These are phyloP conservation scores for Phrynocephalus guinanensis DNA, from an alignment of 2,797 vertebrate genomes.

Conservation along the genomic window DNA sequence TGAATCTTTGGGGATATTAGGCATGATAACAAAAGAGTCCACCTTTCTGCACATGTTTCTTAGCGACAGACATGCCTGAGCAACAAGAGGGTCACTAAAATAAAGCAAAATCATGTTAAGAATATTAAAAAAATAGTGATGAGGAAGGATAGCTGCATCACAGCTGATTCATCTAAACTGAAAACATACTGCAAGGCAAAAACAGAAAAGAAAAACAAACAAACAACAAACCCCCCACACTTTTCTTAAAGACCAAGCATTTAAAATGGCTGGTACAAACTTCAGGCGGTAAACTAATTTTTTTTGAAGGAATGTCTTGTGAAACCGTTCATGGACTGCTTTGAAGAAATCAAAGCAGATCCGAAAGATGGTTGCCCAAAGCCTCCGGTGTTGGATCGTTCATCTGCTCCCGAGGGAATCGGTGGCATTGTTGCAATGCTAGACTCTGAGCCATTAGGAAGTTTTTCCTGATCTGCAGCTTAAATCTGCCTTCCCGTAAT, in stretches of 20 bases:
- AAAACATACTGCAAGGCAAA: constrained; percentile 39
- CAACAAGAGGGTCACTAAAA: constrained; percentile 59
- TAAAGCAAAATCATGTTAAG: background rate
- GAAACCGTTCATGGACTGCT: background rate
- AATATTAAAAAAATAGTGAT: background rate
- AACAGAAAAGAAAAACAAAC: background rate
- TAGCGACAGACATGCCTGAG: constrained; percentile 65
- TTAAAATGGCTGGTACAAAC: background rate
- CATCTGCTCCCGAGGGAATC: no score
- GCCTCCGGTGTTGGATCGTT: no score
- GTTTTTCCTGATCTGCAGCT: no score
- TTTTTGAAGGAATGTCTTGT: no score
- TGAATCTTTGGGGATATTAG: constrained; percentile 67
- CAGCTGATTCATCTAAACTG: constrained; percentile 46
- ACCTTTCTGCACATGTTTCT: constrained; percentile 59
- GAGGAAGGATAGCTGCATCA: background rate
- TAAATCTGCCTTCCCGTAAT: no score
- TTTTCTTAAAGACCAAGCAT: background rate
- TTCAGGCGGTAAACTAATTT: background rate
- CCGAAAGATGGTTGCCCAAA: no score
- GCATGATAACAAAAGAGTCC: constrained; percentile 65
- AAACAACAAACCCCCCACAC: no score
- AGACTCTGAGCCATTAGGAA: no score
- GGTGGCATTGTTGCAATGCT: no score
- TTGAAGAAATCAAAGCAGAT: background rate